Evolutionary conservation across 1,140 invertebrate species (phyloP), one percentile per base, ranked within the genome.

Genomic region (Cotesia glomerata): DNA sequence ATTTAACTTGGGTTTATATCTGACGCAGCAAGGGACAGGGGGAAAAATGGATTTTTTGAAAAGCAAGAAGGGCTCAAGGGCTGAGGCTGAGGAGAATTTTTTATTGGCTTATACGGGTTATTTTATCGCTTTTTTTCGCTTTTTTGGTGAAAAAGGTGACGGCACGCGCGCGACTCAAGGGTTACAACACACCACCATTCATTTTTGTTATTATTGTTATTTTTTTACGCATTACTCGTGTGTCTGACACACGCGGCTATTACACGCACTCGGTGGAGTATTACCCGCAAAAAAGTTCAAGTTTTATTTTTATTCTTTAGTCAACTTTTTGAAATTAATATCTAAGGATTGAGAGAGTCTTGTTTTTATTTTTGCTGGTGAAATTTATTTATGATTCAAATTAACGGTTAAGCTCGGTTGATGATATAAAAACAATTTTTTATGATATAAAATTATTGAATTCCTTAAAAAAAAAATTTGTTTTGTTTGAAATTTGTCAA

Each of bases 101-200:
- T 64, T 64, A 7, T 35, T 13, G 34, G 13, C 8, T 64, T 45
- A 45, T 7, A 9, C 11, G 39, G 39, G 39, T 45, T 45, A 45
- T 45, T 45, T 45, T 45, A 45, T 45, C 39, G 39, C 39, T 13
- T 45, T 64, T 64, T 64, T 64, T 64, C 34, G 11, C 36, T 8
- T 4, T 18, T 34, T 35, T 2, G 9, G 39, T 49, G 14, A 35
- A 49, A 64, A 64, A 64, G 8, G 62, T 18, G 62, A 64, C 62
- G 62, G 62, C 62, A 64, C 62, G 62, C 62, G 62, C 62, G 39
- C 39, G 39, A 45, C 39, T 45, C 58, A 7, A 16, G 62, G 62
- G 62, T 64, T 64, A 49, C 18, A 49, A 49, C n/a, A 63, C 35
- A 64, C 39, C 39, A 64, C 13, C 18, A 8, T 36, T 36, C 36